Conservation (phyloP, 2,797 vertebrate species). For the Trachurus trachurus region DNA sequence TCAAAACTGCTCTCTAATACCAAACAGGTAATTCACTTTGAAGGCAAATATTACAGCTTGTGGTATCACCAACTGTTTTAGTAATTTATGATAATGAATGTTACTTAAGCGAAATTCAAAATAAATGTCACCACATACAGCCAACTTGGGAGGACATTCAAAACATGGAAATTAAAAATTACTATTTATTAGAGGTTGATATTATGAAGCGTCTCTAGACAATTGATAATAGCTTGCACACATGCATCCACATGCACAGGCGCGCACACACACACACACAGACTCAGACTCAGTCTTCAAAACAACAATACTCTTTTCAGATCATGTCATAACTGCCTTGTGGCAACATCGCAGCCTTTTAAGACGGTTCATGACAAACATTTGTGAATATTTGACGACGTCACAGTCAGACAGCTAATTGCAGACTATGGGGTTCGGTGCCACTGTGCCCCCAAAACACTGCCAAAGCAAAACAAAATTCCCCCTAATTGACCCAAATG, state of each 20-base stretch:
- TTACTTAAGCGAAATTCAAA: slow-evolving; percentile 2
- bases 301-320: slow-evolving; percentile 24
- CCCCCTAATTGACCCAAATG: slow-evolving; percentile 76
- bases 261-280: slow-evolving; percentile 1
- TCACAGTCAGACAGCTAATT: slow-evolving; percentile 70
- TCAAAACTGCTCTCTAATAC: neutral
- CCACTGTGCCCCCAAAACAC: slow-evolving; percentile 52
- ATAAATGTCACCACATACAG: neutral
- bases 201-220: neutral
- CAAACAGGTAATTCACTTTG: neutral
- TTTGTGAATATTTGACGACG: slow-evolving; percentile 54
- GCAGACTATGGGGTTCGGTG: slow-evolving; percentile 51
- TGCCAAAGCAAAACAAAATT: slow-evolving; percentile 61
- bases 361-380: slow-evolving; percentile 44
- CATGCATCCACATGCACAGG: neutral
- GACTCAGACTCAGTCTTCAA: neutral
- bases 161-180: neutral
- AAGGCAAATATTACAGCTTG: neutral
- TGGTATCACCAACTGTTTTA: neutral
- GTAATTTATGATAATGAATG: neutral
- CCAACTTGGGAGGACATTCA: neutral
- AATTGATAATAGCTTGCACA: slow-evolving; percentile 6
- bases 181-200: neutral
- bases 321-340: slow-evolving; percentile 38
- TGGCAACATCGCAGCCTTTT: slow-evolving; percentile 32